Conservation (phyloP, 2,113 vertebrate species). For the Neodon shergylaensis region DNA sequence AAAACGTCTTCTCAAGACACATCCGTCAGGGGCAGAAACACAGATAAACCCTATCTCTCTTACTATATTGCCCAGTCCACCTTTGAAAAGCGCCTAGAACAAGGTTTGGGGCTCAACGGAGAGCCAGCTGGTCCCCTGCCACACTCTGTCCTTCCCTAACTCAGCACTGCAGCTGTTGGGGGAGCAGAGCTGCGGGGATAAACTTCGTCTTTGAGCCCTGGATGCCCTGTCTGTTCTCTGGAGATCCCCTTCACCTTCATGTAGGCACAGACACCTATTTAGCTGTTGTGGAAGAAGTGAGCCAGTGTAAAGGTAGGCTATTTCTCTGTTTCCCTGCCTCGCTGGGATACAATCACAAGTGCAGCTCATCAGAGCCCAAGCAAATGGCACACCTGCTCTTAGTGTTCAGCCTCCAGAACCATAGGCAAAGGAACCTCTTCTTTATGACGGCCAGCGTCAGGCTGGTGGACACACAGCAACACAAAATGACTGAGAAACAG, state of each 20-base stretch:
- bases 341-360: not conserved
- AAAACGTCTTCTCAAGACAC: not conserved
- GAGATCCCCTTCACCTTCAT: not conserved
- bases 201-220: conserved; percentile 3
- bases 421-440: not conserved
- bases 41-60: not conserved
- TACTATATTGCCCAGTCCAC: not conserved
- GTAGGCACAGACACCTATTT: not conserved
- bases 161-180: not conserved
- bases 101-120: not conserved
- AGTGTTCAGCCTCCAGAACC: not conserved
- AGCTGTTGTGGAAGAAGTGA: not conserved
- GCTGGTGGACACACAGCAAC: no score
- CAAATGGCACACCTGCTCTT: not conserved
- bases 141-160: not conserved
- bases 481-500: not conserved
- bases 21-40: not conserved
- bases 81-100: not conserved
- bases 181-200: not conserved
- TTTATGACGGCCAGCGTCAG: not conserved
- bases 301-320: not conserved
- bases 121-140: not conserved
- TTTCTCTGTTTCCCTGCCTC: not conserved
- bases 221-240: not conserved
- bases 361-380: not conserved